Conservation (phyloP, 2,113 vertebrate genomes). For the Tringa solitaria region DNA sequence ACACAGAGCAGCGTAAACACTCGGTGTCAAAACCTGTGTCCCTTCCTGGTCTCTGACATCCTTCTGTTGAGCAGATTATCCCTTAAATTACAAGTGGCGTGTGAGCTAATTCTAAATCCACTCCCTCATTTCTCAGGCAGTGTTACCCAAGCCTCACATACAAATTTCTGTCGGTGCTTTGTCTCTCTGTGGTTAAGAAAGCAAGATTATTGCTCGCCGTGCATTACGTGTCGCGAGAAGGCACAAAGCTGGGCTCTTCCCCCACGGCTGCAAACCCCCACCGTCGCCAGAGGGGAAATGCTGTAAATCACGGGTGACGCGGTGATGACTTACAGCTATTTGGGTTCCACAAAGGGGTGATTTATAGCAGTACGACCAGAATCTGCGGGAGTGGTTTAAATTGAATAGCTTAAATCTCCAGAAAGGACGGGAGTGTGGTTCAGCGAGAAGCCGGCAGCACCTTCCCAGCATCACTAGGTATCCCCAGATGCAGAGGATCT, state of each 20-base stretch:
- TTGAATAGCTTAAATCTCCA: not conserved
- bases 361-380: not conserved
- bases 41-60: slow-evolving; percentile 25
- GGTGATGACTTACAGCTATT: not conserved
- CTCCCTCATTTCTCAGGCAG: not conserved
- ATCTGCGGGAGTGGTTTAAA: not conserved
- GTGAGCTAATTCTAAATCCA: not conserved
- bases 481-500: not conserved
- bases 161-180: not conserved
- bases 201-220: not conserved
- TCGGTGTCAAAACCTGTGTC: not conserved
- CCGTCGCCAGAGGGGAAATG: not conserved
- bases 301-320: not conserved
- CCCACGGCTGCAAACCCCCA: not conserved
- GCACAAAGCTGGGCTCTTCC: not conserved
- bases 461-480: not conserved
- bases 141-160: not conserved
- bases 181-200: not conserved
- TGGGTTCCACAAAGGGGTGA: not conserved
- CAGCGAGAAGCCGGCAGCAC: not conserved
- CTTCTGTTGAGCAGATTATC: slow-evolving; percentile 44
- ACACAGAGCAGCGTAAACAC: not conserved
- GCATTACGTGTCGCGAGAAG: rapidly evolving
- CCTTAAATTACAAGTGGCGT: not conserved
- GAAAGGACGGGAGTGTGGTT: not conserved